Evolutionary conservation across 1,140 invertebrate genomes (phyloP), one percentile per base, ranked within the genome.

Genomic region (Nephotettix cincticeps): DNA sequence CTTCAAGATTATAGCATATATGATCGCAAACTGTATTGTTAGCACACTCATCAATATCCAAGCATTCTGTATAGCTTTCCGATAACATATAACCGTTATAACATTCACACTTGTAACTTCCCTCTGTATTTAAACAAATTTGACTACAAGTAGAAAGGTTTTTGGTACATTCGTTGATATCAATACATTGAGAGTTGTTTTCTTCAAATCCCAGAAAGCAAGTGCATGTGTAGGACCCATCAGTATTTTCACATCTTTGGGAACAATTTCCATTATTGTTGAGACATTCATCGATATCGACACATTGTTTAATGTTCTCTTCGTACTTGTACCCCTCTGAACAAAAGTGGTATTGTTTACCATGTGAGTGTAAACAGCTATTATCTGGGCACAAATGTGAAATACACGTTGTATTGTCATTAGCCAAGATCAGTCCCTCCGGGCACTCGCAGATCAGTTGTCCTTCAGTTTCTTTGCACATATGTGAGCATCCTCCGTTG

Each of bases 201-300:
- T 86, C 80, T 66, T 79, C 78, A 78, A 83, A 85, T 14, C 85
- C 84, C n/a, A 81, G 79, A 21, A 82, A 81, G 76, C 84, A 84
- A 64, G 80, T 78, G 69, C 84, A 85, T 25, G 80, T 80, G 73
- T 82, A 85, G 25, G 83, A 84, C 58, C 85, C 86, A 17, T 80
- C 79, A 14, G 79, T 84, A 74, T 86, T 86, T 72, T 83, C 79
- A 72, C 87, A 88, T 54, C 86, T 84, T 71, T 85, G 84, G 72
- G 87, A 85, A 76, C 90, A 92, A 67, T 86, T 86, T 63, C 89
- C 90, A 77, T 91, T 91, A 40, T 87, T 85, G 67, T 85, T 82
- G 74, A 86, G 76, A 77, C 94, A 96, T 81, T 96, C 93, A 80
- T 96, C 89, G 70, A 94, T 86, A 80, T 96, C 91, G 27, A 14